Conservation (phyloP, 2,113 vertebrate genomes). For the Myrmophylax atrothorax region DNA sequence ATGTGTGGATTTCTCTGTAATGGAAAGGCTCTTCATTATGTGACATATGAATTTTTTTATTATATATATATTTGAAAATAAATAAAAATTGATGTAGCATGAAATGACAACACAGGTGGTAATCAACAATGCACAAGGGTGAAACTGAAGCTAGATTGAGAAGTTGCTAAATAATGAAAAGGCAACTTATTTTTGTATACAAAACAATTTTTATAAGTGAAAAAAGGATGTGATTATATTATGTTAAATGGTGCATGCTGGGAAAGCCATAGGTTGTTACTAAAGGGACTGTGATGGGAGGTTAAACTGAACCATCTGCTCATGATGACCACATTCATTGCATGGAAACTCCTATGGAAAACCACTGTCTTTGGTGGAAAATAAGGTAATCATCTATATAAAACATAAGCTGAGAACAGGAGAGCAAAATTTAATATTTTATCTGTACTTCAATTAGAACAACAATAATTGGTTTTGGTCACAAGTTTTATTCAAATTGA, state of each 20-base stretch:
- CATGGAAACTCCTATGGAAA: background rate
- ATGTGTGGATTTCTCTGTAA: background rate
- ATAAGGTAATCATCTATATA: background rate
- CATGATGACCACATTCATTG: background rate
- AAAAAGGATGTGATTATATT: background rate
- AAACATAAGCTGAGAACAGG: background rate
- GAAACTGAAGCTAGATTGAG: background rate
- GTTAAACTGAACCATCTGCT: background rate
- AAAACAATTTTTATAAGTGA: conserved; percentile 9
- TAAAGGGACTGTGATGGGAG: background rate
- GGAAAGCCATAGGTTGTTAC: background rate
- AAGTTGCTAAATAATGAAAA: conserved; percentile 22
- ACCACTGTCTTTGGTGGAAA: background rate
- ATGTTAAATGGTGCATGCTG: background rate
- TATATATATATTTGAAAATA: background rate
- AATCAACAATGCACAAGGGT: background rate
- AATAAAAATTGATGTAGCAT: background rate
- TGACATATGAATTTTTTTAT: background rate
- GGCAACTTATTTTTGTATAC: background rate
- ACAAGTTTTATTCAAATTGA: background rate
- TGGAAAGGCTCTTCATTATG: background rate
- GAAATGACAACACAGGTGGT: background rate
- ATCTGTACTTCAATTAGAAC: background rate
- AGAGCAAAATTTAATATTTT: background rate
- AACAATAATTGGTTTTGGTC: background rate